Evolutionary conservation across 1,140 invertebrate species (phyloP).

Genomic region (Neodiprion pinetum): DNA sequence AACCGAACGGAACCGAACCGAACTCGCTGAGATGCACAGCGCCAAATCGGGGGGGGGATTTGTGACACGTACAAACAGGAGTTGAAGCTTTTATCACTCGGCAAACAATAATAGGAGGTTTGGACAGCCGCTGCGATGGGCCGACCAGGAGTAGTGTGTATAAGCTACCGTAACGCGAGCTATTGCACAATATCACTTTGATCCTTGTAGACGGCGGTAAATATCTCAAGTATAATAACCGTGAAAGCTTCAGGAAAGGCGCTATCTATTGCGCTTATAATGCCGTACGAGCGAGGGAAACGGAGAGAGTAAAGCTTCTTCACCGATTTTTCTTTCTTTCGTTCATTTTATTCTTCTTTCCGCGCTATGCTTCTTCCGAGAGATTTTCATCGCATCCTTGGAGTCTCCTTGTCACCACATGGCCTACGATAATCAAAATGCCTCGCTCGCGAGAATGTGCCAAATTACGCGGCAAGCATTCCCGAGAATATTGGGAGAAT

Average conservation of each 20-base stretch:
- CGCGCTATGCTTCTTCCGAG: background rate
- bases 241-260: conserved; percentile 47
- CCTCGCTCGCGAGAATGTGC: conserved; percentile 19
- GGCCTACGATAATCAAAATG: conserved; percentile 18
- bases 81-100: conserved; percentile 52
- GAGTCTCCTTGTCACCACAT: conserved; percentile 18
- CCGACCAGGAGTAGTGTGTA: conserved; percentile 2
- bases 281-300: too few species aligned
- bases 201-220: conserved; percentile 43
- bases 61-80: conserved; percentile 48
- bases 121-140: conserved; percentile 7
- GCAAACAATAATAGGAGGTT: conserved; percentile 45
- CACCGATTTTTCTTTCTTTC: too few species aligned
- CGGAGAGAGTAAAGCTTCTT: too few species aligned
- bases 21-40: background rate
- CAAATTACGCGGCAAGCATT: conserved; percentile 4
- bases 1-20: background rate
- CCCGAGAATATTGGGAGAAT: conserved; percentile 29
- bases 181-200: conserved; percentile 31
- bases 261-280: too few species aligned
- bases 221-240: conserved; percentile 54
- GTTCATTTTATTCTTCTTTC: too few species aligned
- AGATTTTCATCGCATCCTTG: conserved; percentile 20
- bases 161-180: background rate
- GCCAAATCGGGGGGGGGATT: conserved; percentile 18